phyloP scores from a whole-genome alignment of 2,113 vertebrate genomes.

The Brachypodius melanocephalos region DNA sequence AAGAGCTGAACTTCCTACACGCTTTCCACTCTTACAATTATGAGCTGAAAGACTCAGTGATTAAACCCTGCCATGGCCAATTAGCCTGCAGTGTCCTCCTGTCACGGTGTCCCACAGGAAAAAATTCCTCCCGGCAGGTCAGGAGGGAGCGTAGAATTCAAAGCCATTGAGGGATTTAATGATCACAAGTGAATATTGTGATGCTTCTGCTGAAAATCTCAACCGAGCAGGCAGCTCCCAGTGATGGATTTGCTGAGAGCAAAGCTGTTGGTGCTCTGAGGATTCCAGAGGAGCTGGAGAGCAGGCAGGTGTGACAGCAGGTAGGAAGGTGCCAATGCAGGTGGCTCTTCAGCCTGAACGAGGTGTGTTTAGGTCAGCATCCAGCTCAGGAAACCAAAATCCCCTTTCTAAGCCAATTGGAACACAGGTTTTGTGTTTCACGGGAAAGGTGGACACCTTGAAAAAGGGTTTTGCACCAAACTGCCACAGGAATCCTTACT shows the following conservation, averaged over 20 bases:
- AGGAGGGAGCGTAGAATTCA: background rate
- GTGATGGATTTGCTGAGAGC: rapidly evolving
- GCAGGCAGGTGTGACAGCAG: background rate
- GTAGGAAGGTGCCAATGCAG: background rate
- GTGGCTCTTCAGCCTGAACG: rapidly evolving
- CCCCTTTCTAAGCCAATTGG: rapidly evolving
- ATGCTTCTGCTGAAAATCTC: background rate
- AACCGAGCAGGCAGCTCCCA: background rate
- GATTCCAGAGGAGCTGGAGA: background rate
- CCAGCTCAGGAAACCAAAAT: background rate
- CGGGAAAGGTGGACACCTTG: background rate
- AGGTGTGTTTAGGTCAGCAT: rapidly evolving
- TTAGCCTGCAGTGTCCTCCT: background rate
- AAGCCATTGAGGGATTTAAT: background rate
- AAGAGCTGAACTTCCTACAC: background rate
- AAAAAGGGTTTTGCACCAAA: rapidly evolving
- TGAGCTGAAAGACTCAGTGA: background rate
- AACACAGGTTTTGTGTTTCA: background rate
- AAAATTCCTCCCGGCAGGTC: background rate
- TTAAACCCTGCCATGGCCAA: background rate
- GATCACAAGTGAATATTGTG: background rate
- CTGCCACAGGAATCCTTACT: background rate
- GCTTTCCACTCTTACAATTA: background rate
- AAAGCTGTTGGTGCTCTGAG: background rate
- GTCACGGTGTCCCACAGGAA: rapidly evolving